phyloP scores from a whole-genome alignment of 2,797 vertebrate species.

The Micropoecilia bifurca region DNA sequence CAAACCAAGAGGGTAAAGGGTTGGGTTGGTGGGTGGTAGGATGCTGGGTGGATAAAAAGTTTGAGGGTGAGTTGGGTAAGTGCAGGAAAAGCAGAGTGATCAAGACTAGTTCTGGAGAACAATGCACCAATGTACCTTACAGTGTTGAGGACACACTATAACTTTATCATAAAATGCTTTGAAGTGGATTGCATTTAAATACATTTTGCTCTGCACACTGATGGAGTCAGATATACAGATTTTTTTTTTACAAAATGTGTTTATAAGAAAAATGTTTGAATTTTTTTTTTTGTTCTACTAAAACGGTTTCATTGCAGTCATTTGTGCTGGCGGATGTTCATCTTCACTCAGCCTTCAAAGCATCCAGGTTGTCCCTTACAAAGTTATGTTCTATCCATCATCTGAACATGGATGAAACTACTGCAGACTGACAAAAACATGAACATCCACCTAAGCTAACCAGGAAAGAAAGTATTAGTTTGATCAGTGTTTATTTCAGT shows the following conservation, averaged over 20 bases:
- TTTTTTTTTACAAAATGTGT: neutral
- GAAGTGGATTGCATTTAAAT: neutral
- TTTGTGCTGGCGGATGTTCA: neutral
- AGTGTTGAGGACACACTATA: constrained; percentile 54
- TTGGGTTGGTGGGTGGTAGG: constrained; percentile 49
- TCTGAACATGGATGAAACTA: neutral
- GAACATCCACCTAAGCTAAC: neutral
- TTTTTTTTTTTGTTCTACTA: neutral
- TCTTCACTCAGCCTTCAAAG: neutral
- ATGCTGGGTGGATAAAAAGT: constrained; percentile 47
- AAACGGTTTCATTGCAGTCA: neutral
- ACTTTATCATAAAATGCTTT: neutral
- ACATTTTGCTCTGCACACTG: neutral
- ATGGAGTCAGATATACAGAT: neutral
- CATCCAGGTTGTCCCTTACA: neutral
- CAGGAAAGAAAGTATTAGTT: neutral
- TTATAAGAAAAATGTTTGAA: neutral
- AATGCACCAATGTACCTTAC: constrained; percentile 67
- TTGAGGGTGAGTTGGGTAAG: constrained; percentile 59
- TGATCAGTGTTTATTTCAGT: no score
- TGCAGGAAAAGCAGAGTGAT: constrained; percentile 49
- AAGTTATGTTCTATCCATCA: neutral
- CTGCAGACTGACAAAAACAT: neutral
- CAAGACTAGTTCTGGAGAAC: constrained; percentile 46
- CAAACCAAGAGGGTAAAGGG: constrained; percentile 66